phyloP scores from a whole-genome alignment of 2,797 vertebrate species.

The Alectoris magna region DNA sequence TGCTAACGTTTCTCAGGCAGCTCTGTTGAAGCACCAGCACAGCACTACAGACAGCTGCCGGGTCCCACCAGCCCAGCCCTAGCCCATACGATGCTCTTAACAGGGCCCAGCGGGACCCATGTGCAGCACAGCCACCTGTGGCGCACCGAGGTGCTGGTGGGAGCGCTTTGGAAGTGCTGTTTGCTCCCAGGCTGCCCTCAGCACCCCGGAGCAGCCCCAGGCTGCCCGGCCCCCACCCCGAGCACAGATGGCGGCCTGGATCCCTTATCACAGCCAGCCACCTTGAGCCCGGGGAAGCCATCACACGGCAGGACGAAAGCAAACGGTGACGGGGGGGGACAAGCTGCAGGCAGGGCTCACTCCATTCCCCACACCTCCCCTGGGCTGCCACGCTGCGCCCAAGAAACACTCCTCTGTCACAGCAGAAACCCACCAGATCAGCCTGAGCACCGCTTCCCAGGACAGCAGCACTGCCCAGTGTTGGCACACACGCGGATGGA shows the following conservation, averaged over 20 bases:
- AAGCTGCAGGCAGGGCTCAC: not conserved
- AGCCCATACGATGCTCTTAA: not conserved
- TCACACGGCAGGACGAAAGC: not conserved
- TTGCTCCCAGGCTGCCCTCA: not conserved
- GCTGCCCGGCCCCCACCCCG: not conserved
- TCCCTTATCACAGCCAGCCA: constrained; percentile 64
- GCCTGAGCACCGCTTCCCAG: not conserved
- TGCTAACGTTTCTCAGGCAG: not conserved
- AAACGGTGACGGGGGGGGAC: not conserved
- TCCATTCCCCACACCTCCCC: accelerated
- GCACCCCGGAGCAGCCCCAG: not conserved
- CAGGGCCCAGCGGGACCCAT: not conserved
- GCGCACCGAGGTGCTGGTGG: accelerated
- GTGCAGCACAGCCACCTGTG: not conserved
- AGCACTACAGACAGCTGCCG: not conserved
- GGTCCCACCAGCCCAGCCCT: not conserved
- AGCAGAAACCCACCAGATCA: not conserved
- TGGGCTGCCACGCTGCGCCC: accelerated
- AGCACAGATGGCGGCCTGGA: not conserved
- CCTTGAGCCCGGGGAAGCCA: constrained; percentile 12
- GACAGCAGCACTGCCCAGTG: not conserved
- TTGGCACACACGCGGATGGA: not conserved
- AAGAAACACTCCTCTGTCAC: not conserved
- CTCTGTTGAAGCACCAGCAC: not conserved
- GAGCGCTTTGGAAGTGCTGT: not conserved